Evolutionary conservation across 2,797 vertebrate species (phyloP).

Genomic region (Sebastes minor): DNA sequence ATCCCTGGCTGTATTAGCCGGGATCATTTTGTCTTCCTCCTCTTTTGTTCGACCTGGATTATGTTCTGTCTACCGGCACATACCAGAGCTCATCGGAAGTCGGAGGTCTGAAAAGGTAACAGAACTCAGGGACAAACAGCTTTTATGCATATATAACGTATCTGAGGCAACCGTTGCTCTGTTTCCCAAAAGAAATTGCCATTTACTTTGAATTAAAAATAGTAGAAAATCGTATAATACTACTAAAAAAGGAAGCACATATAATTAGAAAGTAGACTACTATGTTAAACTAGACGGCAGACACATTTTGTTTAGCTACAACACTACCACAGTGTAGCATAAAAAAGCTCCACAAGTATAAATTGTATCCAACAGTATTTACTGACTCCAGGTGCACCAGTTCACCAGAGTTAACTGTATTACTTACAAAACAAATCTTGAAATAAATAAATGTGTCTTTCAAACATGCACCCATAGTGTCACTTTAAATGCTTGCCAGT

Average conservation of each 20-base stretch:
- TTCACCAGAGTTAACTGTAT: background rate
- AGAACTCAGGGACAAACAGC: slow-evolving; percentile 12
- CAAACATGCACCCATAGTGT: background rate
- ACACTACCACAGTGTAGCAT: background rate
- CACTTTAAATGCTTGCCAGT: slow-evolving; percentile 5
- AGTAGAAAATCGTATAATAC: background rate
- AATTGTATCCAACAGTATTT: background rate
- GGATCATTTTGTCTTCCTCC: slow-evolving; percentile 19
- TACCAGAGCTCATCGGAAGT: slow-evolving; percentile 13
- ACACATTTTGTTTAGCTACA: background rate
- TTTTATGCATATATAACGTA: slow-evolving; percentile 2
- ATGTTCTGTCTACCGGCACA: slow-evolving; percentile 49
- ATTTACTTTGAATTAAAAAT: background rate
- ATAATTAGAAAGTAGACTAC: background rate
- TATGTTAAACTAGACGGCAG: background rate
- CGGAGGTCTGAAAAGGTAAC: slow-evolving; percentile 21
- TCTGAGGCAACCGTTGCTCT: background rate
- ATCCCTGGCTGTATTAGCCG: background rate
- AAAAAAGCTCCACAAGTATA: background rate
- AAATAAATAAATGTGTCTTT: background rate
- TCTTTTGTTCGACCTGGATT: slow-evolving; percentile 44
- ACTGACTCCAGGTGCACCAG: background rate
- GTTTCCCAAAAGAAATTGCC: background rate
- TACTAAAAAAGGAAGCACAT: background rate
- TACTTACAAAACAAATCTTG: background rate